Evolutionary conservation across 2,113 vertebrate species (phyloP).

Genomic region (Dipodomys stephensi): DNA sequence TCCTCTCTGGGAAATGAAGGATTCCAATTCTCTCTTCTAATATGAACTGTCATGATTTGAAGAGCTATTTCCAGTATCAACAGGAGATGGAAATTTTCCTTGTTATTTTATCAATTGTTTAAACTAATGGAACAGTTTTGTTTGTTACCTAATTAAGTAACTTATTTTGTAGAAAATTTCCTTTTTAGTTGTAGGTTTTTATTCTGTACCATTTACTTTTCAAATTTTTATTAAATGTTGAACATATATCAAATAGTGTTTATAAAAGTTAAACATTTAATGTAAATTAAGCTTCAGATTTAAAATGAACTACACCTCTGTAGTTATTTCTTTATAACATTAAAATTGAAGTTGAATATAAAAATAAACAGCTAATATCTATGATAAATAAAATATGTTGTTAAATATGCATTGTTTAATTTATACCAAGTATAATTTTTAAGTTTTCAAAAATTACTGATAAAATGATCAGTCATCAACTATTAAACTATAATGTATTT

Average conservation of each 20-base stretch:
- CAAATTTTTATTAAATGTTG: constrained; percentile 6
- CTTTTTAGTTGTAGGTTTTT: neutral
- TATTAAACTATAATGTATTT: too few species aligned
- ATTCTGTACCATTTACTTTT: neutral
- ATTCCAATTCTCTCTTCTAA: neutral
- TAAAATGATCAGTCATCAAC: neutral
- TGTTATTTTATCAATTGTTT: neutral
- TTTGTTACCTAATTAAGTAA: neutral
- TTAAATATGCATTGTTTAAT: neutral
- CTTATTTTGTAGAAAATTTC: constrained; percentile 3
- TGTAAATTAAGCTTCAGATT: neutral
- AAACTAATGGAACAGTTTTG: neutral
- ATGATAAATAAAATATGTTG: neutral
- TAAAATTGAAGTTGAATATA: neutral
- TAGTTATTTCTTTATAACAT: neutral
- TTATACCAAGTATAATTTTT: neutral
- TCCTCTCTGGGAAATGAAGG: neutral
- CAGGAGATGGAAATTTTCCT: neutral
- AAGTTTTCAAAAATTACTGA: neutral
- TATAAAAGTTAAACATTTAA: constrained; percentile 4
- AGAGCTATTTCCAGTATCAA: constrained; percentile 5
- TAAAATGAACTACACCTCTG: neutral
- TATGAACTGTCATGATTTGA: neutral
- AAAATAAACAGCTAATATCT: constrained; percentile 4
- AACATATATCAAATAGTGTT: neutral